Conservation (phyloP, 2,888 invertebrate species). For the Flexamia atlantica region DNA sequence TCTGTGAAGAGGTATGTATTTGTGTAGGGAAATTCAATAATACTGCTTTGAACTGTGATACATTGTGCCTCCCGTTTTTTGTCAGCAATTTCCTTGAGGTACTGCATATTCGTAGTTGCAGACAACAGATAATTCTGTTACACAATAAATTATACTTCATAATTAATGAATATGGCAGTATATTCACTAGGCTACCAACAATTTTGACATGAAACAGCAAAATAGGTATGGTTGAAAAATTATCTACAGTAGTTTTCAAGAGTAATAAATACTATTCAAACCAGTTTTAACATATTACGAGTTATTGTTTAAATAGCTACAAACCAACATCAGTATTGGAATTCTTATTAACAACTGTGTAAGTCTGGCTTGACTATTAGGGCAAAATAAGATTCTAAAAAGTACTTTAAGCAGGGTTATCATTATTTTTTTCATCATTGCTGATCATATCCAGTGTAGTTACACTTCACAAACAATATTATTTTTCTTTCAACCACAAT, state of each 20-base stretch:
- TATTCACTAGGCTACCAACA: not conserved
- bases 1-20: not conserved
- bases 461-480: too few relatives aligned
- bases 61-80: not conserved
- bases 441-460: not conserved
- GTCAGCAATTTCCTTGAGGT: not conserved
- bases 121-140: not conserved
- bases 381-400: not conserved
- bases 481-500: too few relatives aligned
- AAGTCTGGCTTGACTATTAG: not conserved
- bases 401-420: not conserved
- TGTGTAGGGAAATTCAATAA: not conserved
- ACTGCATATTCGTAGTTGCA: not conserved
- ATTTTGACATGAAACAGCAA: too few relatives aligned
- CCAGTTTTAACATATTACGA: not conserved
- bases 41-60: not conserved
- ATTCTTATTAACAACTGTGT: not conserved
- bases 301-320: not conserved
- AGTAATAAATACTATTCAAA: not conserved
- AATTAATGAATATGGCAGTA: not conserved
- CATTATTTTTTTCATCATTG: not conserved
- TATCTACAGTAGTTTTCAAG: not conserved
- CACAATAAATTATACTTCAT: not conserved
- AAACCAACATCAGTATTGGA: not conserved
- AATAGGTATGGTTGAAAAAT: too few relatives aligned